Evolutionary conservation across 2,797 vertebrate genomes (phyloP).

Genomic region (Emydoidea blandingii): DNA sequence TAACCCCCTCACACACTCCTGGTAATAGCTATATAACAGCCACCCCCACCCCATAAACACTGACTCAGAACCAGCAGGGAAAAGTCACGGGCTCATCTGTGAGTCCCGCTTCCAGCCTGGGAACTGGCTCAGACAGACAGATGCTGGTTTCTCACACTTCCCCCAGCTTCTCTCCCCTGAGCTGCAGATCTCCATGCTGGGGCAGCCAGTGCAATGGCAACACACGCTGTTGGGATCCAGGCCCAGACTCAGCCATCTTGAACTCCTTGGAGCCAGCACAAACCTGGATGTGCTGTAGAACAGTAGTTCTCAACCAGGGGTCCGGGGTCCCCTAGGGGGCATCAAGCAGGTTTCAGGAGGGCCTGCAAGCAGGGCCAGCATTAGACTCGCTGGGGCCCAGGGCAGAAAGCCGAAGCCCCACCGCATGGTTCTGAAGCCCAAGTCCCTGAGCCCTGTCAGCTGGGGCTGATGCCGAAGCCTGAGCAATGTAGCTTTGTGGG

Average conservation of each 20-base stretch:
- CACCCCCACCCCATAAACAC: not conserved
- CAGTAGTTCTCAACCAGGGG: no score
- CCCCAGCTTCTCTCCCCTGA: not conserved
- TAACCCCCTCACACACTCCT: accelerated
- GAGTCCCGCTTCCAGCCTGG: not conserved
- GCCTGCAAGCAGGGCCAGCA: no score
- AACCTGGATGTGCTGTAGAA: not conserved
- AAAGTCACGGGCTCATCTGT: not conserved
- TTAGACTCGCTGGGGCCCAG: no score
- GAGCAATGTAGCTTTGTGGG: no score
- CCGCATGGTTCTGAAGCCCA: no score
- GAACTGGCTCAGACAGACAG: not conserved
- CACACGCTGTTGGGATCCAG: not conserved
- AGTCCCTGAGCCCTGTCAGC: no score
- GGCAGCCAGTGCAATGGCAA: not conserved
- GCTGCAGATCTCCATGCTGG: not conserved
- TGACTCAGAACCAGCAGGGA: not conserved
- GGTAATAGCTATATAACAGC: not conserved
- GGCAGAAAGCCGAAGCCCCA: no score
- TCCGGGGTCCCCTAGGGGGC: no score
- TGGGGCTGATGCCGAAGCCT: no score
- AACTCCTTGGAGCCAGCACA: not conserved
- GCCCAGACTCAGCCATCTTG: not conserved
- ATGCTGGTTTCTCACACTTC: not conserved
- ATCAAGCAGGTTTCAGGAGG: no score